Evolutionary conservation across 2,888 invertebrate species (phyloP), one percentile per base, ranked within the genome.

Genomic region (Agrotis exclamationis): DNA sequence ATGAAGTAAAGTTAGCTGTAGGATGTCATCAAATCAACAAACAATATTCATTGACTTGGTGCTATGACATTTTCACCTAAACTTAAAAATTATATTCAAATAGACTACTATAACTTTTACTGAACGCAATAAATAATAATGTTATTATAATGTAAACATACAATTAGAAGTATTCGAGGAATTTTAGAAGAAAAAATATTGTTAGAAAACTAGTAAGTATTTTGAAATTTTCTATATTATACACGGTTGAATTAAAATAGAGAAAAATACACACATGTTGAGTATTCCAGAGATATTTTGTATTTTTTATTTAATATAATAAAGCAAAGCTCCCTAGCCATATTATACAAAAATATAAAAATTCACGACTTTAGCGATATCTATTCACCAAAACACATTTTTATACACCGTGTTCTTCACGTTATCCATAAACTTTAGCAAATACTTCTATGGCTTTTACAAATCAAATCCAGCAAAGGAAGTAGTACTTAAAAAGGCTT

Each of bases 61-160:
- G 72, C 72, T 72, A 73, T 47, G 45, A 64, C 73, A 73, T 73
- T 57, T 24, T 73, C 50, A 51, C 50, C 9, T 64, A 73, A 9
- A 47, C 6, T 22, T 54, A 47, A 22, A 22, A n/a, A 53, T 50
- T n/a, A 39, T 13, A 63, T 14, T 33, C 20, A 53, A 53, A 44
- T 16, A 56, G 16, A 11, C 50, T 56, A 3, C 13, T 50, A 18
- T 45, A n/a, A 50, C 3, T 50, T 71, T 14, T 50, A 48, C 24
- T n/a, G n/a, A 68, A 64, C 22, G n/a, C 56, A 22, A 20, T 56
- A 50, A 16, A 50, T 44, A 14, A 28, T 63, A 60, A 28, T 28
- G 2, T 56, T 9, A 39, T 48, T 47, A 60, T 14, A 28, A 70
- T 59, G 33, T 33, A n/a, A n/a, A 51, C 3, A 18, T 54, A 54